Conservation (phyloP, 2,888 invertebrate genomes). For the Tanytarsus gracilentus region DNA sequence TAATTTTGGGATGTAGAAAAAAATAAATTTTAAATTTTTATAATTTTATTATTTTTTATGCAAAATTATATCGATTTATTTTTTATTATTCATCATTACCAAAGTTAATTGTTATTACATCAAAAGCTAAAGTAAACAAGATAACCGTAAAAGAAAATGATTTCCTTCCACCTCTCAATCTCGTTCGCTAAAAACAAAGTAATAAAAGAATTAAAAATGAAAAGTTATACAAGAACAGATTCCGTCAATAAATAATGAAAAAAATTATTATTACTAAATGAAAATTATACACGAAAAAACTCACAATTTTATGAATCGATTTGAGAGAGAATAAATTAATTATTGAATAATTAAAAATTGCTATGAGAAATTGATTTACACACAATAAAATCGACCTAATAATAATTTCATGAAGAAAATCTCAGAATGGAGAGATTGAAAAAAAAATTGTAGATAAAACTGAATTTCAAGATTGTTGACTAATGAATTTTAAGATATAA, state of each 20-base stretch:
- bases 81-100: too few relatives aligned
- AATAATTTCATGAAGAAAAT: not conserved
- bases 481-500: conserved; percentile 26
- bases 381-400: not conserved
- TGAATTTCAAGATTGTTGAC: conserved; percentile 17
- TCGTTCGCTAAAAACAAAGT: not conserved
- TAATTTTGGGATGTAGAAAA: too few relatives aligned
- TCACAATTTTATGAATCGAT: not conserved
- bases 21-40: too few relatives aligned
- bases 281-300: not conserved
- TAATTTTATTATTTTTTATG: too few relatives aligned
- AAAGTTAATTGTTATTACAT: too few relatives aligned
- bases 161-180: too few relatives aligned
- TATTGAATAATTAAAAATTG: too few relatives aligned
- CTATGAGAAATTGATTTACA: conserved; percentile 7
- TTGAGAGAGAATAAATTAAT: not conserved
- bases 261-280: conserved; percentile 17
- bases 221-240: conserved; percentile 22
- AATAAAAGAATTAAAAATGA: conserved; percentile 1
- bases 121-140: too few relatives aligned
- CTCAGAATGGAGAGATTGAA: not conserved
- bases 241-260: conserved; percentile 23
- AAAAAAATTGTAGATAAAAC: conserved; percentile 5
- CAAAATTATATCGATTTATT: too few relatives aligned
- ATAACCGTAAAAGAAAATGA: too few relatives aligned